phyloP scores from a whole-genome alignment of 2,797 vertebrate species.

The Myotis vivesi region DNA sequence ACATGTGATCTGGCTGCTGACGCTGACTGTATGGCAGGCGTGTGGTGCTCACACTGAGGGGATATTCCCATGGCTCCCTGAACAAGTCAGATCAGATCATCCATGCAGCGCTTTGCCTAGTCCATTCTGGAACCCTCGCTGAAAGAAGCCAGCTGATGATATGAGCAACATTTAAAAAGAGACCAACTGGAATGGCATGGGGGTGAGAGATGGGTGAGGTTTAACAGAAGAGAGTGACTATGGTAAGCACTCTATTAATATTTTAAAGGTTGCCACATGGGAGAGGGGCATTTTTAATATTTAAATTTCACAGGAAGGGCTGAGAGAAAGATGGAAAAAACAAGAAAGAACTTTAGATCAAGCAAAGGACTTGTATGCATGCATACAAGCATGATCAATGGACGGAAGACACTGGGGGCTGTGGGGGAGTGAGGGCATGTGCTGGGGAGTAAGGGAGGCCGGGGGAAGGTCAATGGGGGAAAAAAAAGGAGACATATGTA shows the following conservation, averaged over 20 bases:
- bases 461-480: no score
- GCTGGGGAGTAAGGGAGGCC: no score
- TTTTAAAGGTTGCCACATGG: not conserved
- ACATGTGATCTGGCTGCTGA: not conserved
- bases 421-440: no score
- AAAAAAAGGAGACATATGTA: no score
- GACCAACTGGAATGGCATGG: not conserved
- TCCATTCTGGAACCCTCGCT: not conserved
- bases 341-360: not conserved
- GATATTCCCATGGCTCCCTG: not conserved
- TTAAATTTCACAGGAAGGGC: not conserved
- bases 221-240: not conserved
- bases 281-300: not conserved
- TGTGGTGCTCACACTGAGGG: not conserved
- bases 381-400: no score
- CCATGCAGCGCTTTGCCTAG: not conserved
- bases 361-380: no score
- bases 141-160: not conserved
- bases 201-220: fast-evolving
- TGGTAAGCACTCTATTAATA: not conserved
- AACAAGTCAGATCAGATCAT: not conserved
- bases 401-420: no score
- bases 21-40: not conserved
- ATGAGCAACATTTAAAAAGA: not conserved
- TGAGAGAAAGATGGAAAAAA: not conserved